Conservation (phyloP, 2,888 invertebrate genomes). For the Clunio marinus region DNA sequence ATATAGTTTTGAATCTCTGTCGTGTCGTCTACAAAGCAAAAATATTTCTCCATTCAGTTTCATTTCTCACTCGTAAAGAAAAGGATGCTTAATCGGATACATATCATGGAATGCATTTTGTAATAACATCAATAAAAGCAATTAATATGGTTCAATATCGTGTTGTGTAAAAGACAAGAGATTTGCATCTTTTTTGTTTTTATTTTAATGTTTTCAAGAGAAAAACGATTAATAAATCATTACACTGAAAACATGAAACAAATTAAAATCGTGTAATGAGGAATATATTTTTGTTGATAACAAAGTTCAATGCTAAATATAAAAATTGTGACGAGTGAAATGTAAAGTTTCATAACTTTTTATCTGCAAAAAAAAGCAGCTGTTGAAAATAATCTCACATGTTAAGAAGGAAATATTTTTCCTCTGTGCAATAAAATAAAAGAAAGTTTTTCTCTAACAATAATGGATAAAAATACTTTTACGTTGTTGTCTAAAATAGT, state of each 20-base stretch:
- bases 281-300: too few relatives aligned
- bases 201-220: too few relatives aligned
- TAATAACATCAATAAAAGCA: too few relatives aligned
- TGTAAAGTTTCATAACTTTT: too few relatives aligned
- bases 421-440: conserved; percentile 24
- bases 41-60: conserved; percentile 27
- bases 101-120: conserved; percentile 10
- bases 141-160: too few relatives aligned
- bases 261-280: too few relatives aligned
- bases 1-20: not conserved
- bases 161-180: not conserved
- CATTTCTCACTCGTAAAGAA: conserved; percentile 26
- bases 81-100: conserved; percentile 31
- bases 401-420: conserved; percentile 31
- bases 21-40: not conserved
- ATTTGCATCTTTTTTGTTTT: not conserved
- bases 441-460: conserved; percentile 11
- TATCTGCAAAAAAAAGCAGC: not conserved
- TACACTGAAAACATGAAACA: too few relatives aligned
- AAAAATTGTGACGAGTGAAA: too few relatives aligned
- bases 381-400: not conserved
- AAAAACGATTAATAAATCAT: too few relatives aligned
- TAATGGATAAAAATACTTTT: conserved; percentile 28
- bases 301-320: too few relatives aligned
- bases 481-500: conserved; percentile 29